phyloP scores from a whole-genome alignment of 2,797 vertebrate genomes.

The Macroramphosus scolopax region DNA sequence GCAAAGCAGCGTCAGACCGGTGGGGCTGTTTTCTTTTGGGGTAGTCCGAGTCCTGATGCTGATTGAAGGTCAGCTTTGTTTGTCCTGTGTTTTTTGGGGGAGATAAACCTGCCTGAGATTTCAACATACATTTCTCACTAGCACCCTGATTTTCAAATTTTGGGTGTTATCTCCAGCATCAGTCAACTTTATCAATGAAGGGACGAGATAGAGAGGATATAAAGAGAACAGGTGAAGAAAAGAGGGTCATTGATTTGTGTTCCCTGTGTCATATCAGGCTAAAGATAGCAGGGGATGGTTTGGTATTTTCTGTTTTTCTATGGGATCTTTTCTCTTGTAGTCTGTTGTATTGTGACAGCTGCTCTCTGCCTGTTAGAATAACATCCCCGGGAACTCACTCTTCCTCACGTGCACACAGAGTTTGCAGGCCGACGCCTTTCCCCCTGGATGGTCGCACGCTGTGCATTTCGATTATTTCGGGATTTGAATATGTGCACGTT shows the following conservation, averaged over 20 bases:
- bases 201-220: neutral
- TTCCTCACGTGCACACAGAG: slow-evolving; percentile 70
- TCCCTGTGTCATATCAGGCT: slow-evolving; percentile 53
- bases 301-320: slow-evolving; percentile 66
- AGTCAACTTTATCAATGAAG: too few relatives aligned
- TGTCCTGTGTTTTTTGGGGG: slow-evolving; percentile 24
- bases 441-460: slow-evolving; percentile 34
- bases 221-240: slow-evolving; percentile 3
- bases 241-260: slow-evolving; percentile 41
- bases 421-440: slow-evolving; percentile 60
- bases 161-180: slow-evolving; percentile 11
- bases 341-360: slow-evolving; percentile 78
- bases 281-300: slow-evolving; percentile 67
- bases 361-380: slow-evolving; percentile 76
- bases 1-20: slow-evolving; percentile 30
- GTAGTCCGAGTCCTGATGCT: slow-evolving; percentile 18
- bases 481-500: slow-evolving; percentile 22
- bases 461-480: slow-evolving; percentile 25
- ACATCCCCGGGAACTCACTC: slow-evolving; percentile 80
- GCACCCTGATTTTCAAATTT: slow-evolving; percentile 10
- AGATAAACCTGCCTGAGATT: slow-evolving; percentile 29
- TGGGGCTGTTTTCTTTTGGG: slow-evolving; percentile 34
- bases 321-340: slow-evolving; percentile 53
- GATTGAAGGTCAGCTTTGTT: slow-evolving; percentile 38
- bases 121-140: slow-evolving; percentile 3